Conservation (phyloP, 2,888 invertebrate genomes). For the Agrochola lota region DNA sequence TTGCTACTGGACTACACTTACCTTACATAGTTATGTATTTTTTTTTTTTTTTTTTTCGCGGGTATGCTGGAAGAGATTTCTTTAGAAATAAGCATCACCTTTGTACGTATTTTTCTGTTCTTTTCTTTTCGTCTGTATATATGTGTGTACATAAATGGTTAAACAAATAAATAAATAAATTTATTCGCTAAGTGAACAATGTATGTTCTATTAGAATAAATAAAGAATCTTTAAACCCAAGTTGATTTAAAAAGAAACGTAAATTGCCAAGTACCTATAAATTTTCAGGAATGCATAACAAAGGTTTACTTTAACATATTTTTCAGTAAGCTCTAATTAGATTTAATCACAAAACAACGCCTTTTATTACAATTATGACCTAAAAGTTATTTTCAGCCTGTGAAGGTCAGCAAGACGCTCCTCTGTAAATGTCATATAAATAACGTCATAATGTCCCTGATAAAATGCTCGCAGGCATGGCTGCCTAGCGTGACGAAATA, state of each 20-base stretch:
- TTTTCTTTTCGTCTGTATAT: too few species aligned
- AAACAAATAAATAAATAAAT: too few species aligned
- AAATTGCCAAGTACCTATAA: background rate
- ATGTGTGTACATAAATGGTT: too few species aligned
- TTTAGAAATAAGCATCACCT: too few species aligned
- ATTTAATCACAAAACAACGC: background rate
- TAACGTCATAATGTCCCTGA: constrained; percentile 37
- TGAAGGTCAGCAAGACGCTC: constrained; percentile 42
- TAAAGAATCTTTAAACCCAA: too few species aligned
- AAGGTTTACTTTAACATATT: background rate
- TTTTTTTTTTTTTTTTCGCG: too few species aligned
- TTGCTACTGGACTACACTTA: too few species aligned
- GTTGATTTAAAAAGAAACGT: background rate
- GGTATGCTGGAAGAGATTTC: too few species aligned
- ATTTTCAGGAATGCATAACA: background rate
- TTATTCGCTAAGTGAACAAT: too few species aligned
- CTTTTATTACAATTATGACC: background rate
- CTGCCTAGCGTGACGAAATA: constrained; percentile 23
- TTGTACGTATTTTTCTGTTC: too few species aligned
- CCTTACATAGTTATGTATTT: too few species aligned
- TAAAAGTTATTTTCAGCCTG: constrained; percentile 36
- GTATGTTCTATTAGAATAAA: too few species aligned
- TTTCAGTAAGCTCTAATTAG: background rate
- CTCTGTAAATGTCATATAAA: constrained; percentile 59
- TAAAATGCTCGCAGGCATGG: constrained; percentile 12